These are phyloP conservation scores for Macroteleia sp. DNA, from an alignment of 2,888 invertebrate genomes.

Conservation along the genomic window DNA sequence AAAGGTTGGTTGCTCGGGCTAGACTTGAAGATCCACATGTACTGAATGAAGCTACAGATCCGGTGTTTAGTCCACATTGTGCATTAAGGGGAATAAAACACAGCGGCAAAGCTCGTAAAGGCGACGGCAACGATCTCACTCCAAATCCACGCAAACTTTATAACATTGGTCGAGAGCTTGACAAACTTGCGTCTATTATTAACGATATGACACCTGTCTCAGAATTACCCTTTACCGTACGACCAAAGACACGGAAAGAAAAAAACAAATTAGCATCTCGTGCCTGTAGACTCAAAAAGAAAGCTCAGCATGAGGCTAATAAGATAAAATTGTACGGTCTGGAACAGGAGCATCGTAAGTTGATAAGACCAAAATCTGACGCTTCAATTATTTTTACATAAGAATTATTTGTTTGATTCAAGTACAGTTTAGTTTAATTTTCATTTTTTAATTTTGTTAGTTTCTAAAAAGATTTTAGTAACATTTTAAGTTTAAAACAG, in stretches of 20 bases:
- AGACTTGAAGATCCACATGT: conserved; percentile 96
- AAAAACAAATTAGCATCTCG: conserved; percentile 98
- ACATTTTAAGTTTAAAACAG: no score
- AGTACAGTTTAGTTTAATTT: no score
- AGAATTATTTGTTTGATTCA: no score
- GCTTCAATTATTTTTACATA: no score
- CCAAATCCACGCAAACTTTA: conserved; percentile 96
- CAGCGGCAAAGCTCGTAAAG: conserved; percentile 96
- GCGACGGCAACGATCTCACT: conserved; percentile 98
- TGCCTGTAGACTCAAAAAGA: conserved; percentile 98
- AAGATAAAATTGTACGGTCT: conserved; percentile 97
- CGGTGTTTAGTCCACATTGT: conserved; percentile 97
- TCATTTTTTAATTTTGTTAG: no score
- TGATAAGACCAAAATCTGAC: no score
- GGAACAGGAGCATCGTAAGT: conserved; percentile 95
- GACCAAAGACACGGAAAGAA: conserved; percentile 97
- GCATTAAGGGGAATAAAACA: conserved; percentile 95
- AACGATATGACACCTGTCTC: conserved; percentile 98
- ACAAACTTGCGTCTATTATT: conserved; percentile 94
- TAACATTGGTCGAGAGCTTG: conserved; percentile 95
- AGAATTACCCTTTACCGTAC: conserved; percentile 94
- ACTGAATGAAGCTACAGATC: conserved; percentile 95
- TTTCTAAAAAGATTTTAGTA: no score
- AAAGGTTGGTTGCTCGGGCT: conserved; percentile 92
- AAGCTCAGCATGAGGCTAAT: conserved; percentile 99